Base-by-base conservation (phyloP, 2,888 invertebrate species). In the Cylindroiulus punctatus region DNA sequence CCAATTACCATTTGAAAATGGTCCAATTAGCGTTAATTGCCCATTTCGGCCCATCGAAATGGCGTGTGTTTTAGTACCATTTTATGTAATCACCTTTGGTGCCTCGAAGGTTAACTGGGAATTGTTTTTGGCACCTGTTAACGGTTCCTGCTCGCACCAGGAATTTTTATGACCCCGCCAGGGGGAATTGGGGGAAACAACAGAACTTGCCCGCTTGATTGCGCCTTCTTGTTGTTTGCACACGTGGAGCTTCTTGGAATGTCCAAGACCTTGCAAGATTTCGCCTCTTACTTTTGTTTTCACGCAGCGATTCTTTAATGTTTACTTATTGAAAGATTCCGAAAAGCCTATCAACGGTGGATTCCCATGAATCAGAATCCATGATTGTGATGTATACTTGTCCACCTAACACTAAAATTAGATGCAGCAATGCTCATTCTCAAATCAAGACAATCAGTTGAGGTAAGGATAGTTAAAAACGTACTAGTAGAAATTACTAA, bases 91-190 rank as follows among this genome's bases (percentile, higher is more conserved):
- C 47, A 47, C 47, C 14, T 47, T 47, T 47, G 47, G 47, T 47
- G 47, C 47, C 47, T 47, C 47, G 14, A 14, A 47, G 47, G 14
- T 47, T 3, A 17, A 47, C 14, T 12, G 47, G 47, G 47, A 47
- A 47, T 47, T 47, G 47, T 47, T 47, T 47, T 47, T 47, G 47
- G 47, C 47, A 47, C 47, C 47, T 47, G 47, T 47, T 47, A 47
- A 47, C 47, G 14, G 47, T 47, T 47, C 47, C 47, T 47, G 47
- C 47, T 47, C 14, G 47, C 47, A 14, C 14, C 47, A 47, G 47
- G 47, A 47, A 47, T 47, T 47, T 47, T 47, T 47, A 47, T 47
- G 47, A 14, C 47, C 47, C 3, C 36, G 47, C 47, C 47, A 47
- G 47, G 47, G 47, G 47, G 47, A 12, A 47, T 47, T 47, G 14